phyloP scores from a whole-genome alignment of 2,888 invertebrate species.

The Crepidodera aurea region DNA sequence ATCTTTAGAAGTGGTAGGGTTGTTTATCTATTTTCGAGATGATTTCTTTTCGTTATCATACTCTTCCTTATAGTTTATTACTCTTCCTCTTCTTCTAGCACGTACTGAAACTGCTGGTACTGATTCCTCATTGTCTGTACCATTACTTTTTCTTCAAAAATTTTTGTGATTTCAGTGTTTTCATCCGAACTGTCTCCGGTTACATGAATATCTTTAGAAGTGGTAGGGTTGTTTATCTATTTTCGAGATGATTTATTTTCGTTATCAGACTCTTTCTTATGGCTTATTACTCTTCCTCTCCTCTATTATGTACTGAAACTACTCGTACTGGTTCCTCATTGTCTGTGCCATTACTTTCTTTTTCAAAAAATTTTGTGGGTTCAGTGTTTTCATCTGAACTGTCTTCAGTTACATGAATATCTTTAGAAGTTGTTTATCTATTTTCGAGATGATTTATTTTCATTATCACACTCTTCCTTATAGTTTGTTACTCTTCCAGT shows the following conservation, averaged over 20 bases:
- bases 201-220: constrained; percentile 8
- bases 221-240: background rate
- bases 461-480: background rate
- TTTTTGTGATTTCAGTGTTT: background rate
- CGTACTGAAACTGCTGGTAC: constrained; percentile 4
- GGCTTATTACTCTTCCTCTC: constrained; percentile 12
- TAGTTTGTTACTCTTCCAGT: constrained; percentile 16
- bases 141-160: too few species aligned
- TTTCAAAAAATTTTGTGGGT: background rate
- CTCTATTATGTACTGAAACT: background rate
- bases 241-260: background rate
- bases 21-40: background rate
- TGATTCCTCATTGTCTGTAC: background rate
- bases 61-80: constrained; percentile 12
- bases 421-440: background rate
- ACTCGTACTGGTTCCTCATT: background rate
- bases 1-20: background rate
- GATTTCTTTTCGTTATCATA: background rate
- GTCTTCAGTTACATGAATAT: too few species aligned
- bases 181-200: constrained; percentile 1
- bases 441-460: background rate
- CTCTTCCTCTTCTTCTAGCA: background rate
- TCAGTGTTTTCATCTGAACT: background rate
- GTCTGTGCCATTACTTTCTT: too few species aligned
- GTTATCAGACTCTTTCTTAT: background rate